A percentile compares a stretch with the other conserved stretches of the same genome.
These are phyloP conservation scores for Phacellophora camtschatica DNA, from an alignment of 30 jellyfish, hydroid and myxozoan genomes.

Conservation along the genomic window DNA sequence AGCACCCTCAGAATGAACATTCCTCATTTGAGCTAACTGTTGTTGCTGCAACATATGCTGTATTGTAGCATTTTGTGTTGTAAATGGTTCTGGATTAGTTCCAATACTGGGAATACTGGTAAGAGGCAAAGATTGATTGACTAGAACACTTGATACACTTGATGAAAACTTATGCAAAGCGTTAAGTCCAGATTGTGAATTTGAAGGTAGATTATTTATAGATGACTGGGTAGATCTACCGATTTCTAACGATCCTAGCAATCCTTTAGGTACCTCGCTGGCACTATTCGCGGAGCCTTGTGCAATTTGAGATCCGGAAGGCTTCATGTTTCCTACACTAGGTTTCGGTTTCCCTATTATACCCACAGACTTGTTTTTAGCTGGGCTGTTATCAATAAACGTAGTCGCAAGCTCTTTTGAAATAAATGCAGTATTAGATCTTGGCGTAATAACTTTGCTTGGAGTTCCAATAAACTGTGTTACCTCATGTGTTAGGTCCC, in stretches of 20 bases:
- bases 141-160: background rate
- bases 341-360: conserved; percentile 49
- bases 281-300: background rate
- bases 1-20: background rate
- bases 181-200: background rate
- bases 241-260: background rate
- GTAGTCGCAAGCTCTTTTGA: conserved; percentile 5
- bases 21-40: conserved; percentile 18
- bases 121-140: conserved; percentile 5
- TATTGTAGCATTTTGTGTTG: conserved; percentile 32
- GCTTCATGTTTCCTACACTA: background rate
- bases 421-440: background rate
- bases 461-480: background rate
- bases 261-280: background rate
- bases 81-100: background rate
- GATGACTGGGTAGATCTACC: background rate
- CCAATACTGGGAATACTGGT: background rate
- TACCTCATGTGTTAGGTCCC: background rate
- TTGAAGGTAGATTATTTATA: background rate
- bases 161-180: background rate
- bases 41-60: conserved; percentile 51
- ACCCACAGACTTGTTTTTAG: conserved; percentile 37
- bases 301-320: background rate
- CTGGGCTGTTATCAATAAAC: background rate
- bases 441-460: background rate